Conservation (phyloP, 2,797 vertebrate genomes). For the Parambassis ranga region DNA sequence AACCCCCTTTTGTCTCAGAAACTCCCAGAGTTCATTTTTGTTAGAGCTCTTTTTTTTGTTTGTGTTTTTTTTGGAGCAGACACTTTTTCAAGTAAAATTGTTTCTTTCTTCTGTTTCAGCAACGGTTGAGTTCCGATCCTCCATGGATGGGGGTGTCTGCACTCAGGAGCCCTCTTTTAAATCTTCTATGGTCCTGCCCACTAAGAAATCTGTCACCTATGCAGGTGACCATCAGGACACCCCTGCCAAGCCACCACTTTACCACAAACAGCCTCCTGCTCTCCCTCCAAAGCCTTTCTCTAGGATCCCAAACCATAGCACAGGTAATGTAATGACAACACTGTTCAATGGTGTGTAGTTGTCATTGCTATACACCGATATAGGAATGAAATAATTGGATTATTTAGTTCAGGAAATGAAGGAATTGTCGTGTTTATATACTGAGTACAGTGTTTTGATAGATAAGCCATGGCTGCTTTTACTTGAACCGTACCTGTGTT, state of each 20-base stretch:
- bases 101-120: slow-evolving; percentile 72
- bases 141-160: slow-evolving; percentile 86
- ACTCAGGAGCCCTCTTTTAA: slow-evolving; percentile 92
- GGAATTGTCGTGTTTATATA: neutral
- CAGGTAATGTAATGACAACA: no score
- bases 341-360: no score
- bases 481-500: slow-evolving; percentile 41
- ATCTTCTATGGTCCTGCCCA: slow-evolving; percentile 88
- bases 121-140: slow-evolving; percentile 89
- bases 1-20: slow-evolving; percentile 7
- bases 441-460: neutral
- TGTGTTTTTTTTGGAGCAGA: neutral
- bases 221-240: slow-evolving; percentile 90
- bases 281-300: slow-evolving; percentile 97
- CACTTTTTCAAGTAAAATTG: neutral
- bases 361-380: no score
- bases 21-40: neutral
- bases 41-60: neutral
- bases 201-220: slow-evolving; percentile 91
- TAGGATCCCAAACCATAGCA: slow-evolving; percentile 93
- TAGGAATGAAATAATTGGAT: no score
- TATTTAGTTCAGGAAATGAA: neutral
- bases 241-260: slow-evolving; percentile 89
- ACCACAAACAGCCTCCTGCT: slow-evolving; percentile 97
- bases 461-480: slow-evolving; percentile 1